Conservation (phyloP, 2,797 vertebrate species). For the Cebuella pygmaea region DNA sequence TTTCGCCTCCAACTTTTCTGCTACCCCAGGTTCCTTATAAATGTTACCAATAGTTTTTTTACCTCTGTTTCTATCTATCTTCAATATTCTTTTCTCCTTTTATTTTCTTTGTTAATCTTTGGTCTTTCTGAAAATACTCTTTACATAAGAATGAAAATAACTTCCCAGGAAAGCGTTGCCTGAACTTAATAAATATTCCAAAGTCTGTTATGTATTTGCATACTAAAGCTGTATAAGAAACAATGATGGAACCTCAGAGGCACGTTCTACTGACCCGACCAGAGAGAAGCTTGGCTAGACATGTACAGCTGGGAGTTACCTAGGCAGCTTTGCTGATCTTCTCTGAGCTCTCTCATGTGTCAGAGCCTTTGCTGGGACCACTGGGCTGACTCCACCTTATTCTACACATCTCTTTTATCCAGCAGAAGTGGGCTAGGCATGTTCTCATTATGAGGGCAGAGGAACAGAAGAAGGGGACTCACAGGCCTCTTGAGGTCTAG, state of each 20-base stretch:
- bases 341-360: not conserved
- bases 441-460: not conserved
- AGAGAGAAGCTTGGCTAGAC: not conserved
- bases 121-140: not conserved
- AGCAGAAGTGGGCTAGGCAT: not conserved
- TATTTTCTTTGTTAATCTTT: not conserved
- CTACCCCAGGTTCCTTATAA: not conserved
- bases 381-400: not conserved
- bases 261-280: not conserved
- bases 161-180: not conserved
- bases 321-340: not conserved
- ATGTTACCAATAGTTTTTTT: not conserved
- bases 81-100: not conserved
- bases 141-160: not conserved
- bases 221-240: not conserved
- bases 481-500: not conserved
- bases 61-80: not conserved
- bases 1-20: not conserved
- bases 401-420: not conserved
- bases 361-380: not conserved
- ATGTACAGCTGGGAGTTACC: not conserved
- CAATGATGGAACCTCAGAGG: too few species aligned
- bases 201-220: not conserved
- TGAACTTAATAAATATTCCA: not conserved
- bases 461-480: not conserved